Percentiles rank a stretch among this genome's conserved stretches.
Evolutionary conservation across 2,797 vertebrate genomes (phyloP).

Genomic region (Eulemur albifrons): DNA sequence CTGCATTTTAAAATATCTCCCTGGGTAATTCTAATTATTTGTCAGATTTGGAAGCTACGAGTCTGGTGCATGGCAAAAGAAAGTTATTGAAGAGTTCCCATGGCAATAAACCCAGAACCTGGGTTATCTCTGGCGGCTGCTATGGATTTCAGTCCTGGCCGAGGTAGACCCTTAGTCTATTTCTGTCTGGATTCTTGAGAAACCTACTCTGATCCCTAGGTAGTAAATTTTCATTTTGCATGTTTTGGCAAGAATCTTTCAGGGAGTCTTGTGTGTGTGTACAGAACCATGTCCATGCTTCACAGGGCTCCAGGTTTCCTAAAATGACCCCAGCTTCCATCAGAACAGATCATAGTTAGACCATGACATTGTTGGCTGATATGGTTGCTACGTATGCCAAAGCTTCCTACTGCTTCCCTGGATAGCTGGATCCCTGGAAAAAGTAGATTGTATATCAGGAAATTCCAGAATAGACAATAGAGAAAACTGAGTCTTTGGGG

Average conservation of each 20-base stretch:
- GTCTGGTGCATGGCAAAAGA: neutral
- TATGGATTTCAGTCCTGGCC: neutral
- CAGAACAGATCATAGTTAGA: neutral
- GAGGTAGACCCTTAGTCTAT: neutral
- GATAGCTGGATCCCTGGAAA: neutral
- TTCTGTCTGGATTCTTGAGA: neutral
- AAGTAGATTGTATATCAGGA: neutral
- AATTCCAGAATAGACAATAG: neutral
- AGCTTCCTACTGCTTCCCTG: neutral
- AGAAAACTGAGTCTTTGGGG: neutral
- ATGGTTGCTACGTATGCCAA: neutral
- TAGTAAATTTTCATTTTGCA: neutral
- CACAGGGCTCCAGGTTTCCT: neutral
- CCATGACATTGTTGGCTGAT: neutral
- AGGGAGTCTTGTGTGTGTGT: neutral
- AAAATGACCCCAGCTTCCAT: neutral
- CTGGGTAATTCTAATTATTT: neutral
- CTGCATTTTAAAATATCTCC: neutral
- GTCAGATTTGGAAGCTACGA: neutral
- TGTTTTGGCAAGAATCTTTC: neutral
- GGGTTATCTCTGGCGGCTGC: neutral
- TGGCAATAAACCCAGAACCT: neutral
- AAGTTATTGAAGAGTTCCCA: neutral
- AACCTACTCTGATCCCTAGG: neutral
- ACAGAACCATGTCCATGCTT: neutral